phyloP scores from a whole-genome alignment of 2,888 invertebrate genomes.

The Loripinus fragilis region DNA sequence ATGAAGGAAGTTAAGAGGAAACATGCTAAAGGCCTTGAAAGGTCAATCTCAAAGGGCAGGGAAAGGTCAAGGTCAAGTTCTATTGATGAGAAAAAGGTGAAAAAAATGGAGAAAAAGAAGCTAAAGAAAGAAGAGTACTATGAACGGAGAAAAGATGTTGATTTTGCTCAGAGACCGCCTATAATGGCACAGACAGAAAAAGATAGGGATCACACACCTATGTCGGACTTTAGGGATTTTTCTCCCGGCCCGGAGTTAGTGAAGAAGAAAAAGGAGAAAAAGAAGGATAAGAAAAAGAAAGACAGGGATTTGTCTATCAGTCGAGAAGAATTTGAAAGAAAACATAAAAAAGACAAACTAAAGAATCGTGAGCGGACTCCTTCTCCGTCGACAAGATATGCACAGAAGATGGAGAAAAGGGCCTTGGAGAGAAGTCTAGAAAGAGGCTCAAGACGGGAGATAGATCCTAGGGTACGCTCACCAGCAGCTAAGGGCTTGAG shows the following conservation, averaged over 20 bases:
- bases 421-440: slow-evolving; percentile 37
- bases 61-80: slow-evolving; percentile 61
- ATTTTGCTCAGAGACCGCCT: slow-evolving; percentile 25
- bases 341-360: slow-evolving; percentile 51
- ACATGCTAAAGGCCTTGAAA: slow-evolving; percentile 29
- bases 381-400: slow-evolving; percentile 29
- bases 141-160: slow-evolving; percentile 46
- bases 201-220: slow-evolving; percentile 43
- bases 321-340: slow-evolving; percentile 35
- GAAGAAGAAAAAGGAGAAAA: slow-evolving; percentile 61
- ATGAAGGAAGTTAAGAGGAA: slow-evolving; percentile 33
- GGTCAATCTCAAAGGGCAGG: slow-evolving; percentile 52
- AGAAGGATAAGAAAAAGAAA: slow-evolving; percentile 64
- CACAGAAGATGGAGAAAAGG: slow-evolving; percentile 49
- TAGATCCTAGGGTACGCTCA: slow-evolving; percentile 41
- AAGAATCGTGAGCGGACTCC: slow-evolving; percentile 51
- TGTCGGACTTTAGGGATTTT: slow-evolving; percentile 44
- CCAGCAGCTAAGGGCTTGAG: slow-evolving; percentile 49
- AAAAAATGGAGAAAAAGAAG: slow-evolving; percentile 54
- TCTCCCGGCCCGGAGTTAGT: slow-evolving; percentile 40
- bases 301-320: slow-evolving; percentile 41
- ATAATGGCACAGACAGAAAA: slow-evolving; percentile 15
- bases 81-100: slow-evolving; percentile 56
- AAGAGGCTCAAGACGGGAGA: slow-evolving; percentile 36
- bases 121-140: slow-evolving; percentile 48